phyloP scores from a whole-genome alignment of 2,888 invertebrate genomes.

The Sinohyriopsis cumingii region DNA sequence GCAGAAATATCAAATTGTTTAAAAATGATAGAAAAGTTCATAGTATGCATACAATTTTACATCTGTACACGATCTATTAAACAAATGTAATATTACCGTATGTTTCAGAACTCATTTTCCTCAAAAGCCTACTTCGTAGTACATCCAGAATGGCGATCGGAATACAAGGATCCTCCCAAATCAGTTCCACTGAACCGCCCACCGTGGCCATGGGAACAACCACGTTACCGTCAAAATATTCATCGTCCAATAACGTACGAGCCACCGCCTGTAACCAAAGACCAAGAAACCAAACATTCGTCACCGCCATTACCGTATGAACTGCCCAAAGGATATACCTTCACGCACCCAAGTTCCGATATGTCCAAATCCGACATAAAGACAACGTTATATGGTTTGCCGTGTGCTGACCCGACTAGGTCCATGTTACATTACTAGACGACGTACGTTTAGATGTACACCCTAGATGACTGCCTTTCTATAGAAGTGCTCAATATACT shows the following conservation, averaged over 20 bases:
- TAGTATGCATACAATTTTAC: too few species aligned
- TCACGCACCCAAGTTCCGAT: constrained; percentile 32
- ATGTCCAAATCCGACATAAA: constrained; percentile 26
- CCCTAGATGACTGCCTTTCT: too few species aligned
- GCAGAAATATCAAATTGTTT: too few species aligned
- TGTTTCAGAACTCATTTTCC: constrained; percentile 53
- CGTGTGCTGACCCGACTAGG: constrained; percentile 1
- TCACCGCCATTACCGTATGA: constrained; percentile 18
- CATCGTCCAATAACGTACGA: constrained; percentile 40
- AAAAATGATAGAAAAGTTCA: too few species aligned
- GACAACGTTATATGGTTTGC: constrained; percentile 30
- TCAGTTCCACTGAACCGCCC: constrained; percentile 51
- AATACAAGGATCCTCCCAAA: constrained; percentile 46
- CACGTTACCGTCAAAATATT: constrained; percentile 54
- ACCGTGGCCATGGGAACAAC: constrained; percentile 64
- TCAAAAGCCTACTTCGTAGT: constrained; percentile 55
- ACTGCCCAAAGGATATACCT: constrained; percentile 22
- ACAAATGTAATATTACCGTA: not conserved
- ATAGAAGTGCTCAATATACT: too few species aligned
- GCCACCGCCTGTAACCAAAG: constrained; percentile 7
- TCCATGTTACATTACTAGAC: too few species aligned
- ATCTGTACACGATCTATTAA: not conserved
- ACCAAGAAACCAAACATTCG: constrained; percentile 1
- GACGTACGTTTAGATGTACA: too few species aligned
- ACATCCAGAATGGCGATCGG: constrained; percentile 61